Base-by-base conservation (phyloP, 2,797 vertebrate genomes). In the Falco cherrug region DNA sequence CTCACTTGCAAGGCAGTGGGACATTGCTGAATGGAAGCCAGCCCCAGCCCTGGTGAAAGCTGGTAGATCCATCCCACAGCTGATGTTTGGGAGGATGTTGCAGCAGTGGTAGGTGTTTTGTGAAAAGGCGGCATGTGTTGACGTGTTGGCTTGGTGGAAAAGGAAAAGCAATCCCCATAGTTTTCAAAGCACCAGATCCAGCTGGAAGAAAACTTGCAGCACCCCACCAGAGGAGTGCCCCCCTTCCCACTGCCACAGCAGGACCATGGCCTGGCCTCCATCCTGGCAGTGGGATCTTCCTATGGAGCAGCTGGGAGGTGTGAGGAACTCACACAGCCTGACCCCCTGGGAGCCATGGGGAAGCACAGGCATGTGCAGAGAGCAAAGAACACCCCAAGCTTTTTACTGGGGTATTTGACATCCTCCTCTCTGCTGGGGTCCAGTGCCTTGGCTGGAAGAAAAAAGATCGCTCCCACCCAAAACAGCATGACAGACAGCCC, bases 211-310 rank as follows among this genome's bases (percentile, higher is more conserved):
- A 65, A 70, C 31, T 37, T 37, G 24, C 41, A 48, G 59, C 60
- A 56, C 35, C 37, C 37, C 56, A 19, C 4, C 0, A 6, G 59
- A 45, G 82, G 25, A 19, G 51, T 17, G 12, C 1, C 35, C 39
- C 21, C 6, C 47, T 73, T 45, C 51, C 19, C 31, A 6, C n/a
- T 13, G 4, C 50, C 2, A 0, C 68, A 24, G 50, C 0, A 0
- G 19, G 45, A 68, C 1, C 1, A 1, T 14, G 39, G 57, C 26
- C 50, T 53, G 47, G 67, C 26, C 33, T 45, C 45, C 13, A 3
- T 20, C 53, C 86, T 39, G 71, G 39, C 70, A n/a, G 11, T 0
- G 2, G 53, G 28, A 47, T 60, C 41, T n/a, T 20, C 51, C 45
- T 16, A 8, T 1, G 16, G 47, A 47, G 24, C 15, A 13, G 22